Conservation (phyloP, 2,888 invertebrate genomes). For the Morpho helenor region DNA sequence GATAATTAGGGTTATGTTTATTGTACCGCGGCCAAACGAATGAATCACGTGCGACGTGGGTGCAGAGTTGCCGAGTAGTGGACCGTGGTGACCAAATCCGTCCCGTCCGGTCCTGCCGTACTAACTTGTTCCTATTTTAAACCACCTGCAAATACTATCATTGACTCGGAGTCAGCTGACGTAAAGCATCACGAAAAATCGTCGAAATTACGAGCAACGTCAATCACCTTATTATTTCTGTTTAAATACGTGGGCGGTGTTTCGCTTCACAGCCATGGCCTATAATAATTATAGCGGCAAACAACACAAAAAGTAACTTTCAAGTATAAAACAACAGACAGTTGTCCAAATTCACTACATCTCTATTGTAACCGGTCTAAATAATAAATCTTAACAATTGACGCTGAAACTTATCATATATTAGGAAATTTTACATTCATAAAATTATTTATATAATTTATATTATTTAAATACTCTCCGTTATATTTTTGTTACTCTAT, state of each 20-base stretch:
- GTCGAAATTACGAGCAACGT: conserved; percentile 21
- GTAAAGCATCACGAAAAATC: conserved; percentile 30
- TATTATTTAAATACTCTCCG: no score
- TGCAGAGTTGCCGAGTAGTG: conserved; percentile 32
- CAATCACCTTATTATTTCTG: conserved; percentile 10
- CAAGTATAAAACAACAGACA: no score
- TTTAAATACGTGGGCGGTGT: not conserved
- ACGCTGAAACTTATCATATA: no score
- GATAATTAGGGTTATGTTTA: conserved; percentile 70
- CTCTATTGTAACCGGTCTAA: no score
- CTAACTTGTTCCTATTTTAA: conserved; percentile 40
- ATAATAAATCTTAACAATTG: no score
- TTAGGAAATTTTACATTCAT: no score
- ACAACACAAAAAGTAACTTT: no score
- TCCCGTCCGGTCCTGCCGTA: conserved; percentile 53
- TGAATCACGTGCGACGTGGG: conserved; percentile 71
- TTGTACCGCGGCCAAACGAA: conserved; percentile 61
- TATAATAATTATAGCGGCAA: not conserved
- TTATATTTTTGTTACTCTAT: no score
- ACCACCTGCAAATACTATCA: conserved; percentile 45
- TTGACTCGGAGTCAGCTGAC: conserved; percentile 37
- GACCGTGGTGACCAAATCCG: conserved; percentile 55
- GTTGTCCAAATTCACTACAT: no score
- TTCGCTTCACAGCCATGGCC: not conserved
- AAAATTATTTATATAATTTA: no score